Base-by-base conservation (phyloP, 2,113 vertebrate species). In the Calonectris borealis region DNA sequence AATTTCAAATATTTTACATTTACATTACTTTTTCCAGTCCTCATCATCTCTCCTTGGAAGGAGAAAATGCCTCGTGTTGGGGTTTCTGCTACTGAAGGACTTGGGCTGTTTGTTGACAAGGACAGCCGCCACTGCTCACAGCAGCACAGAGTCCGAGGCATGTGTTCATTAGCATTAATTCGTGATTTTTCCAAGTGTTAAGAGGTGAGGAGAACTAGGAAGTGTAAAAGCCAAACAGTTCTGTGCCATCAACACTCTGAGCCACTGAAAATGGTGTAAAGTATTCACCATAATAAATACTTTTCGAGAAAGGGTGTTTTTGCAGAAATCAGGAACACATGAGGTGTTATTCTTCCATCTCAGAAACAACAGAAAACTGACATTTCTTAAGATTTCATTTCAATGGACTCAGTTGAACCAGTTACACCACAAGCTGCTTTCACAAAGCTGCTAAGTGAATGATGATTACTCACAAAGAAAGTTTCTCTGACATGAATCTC, bases 381-480 rank as follows among this genome's bases (percentile, higher is more conserved):
- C 16, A 38, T 81, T 86, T 96, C 54, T 87, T 24, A 51, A n/a
- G 10, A 83, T 76, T 94, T 91, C 13, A 5, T 79, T 75, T 82
- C 52, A 60, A 4, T 76, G 72, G 38, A 62, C 82, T 93, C 54
- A 34, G 46, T 73, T 91, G 89, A 93, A 94, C 77, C 73, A 52
- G 77, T 89, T 90, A 68, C 2, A 83, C 94, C 70, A 58, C 95
- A 93, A 83, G 54, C 16, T 87, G 54, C 16, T 87, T 87, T 92
- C 52, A 40, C 65, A 76, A 65, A 92, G 24, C 49, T 86, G 36
- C 1, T 1, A 34, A 60, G 13, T 82, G 38, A 76, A 44, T 58
- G 36, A 24, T 26, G 54, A 66, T 96, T 92, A 96, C 71, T 96
- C 92, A 94, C 76, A 87, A 73, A 80, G 92, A 88, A 92, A 94